Evolutionary conservation across 1,140 invertebrate genomes (phyloP).

Genomic region (Leptoteleia sp.): DNA sequence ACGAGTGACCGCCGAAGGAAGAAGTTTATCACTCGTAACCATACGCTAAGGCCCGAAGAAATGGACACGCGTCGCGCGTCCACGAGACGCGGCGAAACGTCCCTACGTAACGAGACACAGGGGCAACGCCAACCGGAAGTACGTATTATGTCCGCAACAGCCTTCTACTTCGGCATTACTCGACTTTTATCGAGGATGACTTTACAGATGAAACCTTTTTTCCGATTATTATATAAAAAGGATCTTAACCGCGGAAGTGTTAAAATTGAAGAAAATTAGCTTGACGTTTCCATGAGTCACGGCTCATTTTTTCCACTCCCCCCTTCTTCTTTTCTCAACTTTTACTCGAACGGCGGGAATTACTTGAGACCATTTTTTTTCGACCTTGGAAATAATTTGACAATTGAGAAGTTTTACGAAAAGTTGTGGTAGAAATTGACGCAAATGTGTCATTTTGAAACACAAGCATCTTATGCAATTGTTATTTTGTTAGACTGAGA

Average conservation of each 20-base stretch:
- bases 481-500: too few relatives aligned
- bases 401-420: too few relatives aligned
- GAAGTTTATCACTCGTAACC: constrained; percentile 63
- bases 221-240: too few relatives aligned
- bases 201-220: constrained; percentile 23
- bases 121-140: constrained; percentile 41
- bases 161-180: constrained; percentile 23
- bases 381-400: too few relatives aligned
- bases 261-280: constrained; percentile 26
- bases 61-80: constrained; percentile 55
- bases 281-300: too few relatives aligned
- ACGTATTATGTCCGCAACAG: constrained; percentile 31
- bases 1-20: constrained; percentile 59
- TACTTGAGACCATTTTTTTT: too few relatives aligned
- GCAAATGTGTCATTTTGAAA: too few relatives aligned
- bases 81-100: constrained; percentile 42
- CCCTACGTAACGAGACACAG: constrained; percentile 35
- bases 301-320: too few relatives aligned
- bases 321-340: too few relatives aligned
- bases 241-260: constrained; percentile 23
- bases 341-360: too few relatives aligned
- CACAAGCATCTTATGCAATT: too few relatives aligned
- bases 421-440: too few relatives aligned
- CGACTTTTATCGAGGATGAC: constrained; percentile 24
- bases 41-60: constrained; percentile 48